These are phyloP conservation scores for Antheraea mylitta DNA, from an alignment of 1,140 invertebrate species.

Conservation along the genomic window DNA sequence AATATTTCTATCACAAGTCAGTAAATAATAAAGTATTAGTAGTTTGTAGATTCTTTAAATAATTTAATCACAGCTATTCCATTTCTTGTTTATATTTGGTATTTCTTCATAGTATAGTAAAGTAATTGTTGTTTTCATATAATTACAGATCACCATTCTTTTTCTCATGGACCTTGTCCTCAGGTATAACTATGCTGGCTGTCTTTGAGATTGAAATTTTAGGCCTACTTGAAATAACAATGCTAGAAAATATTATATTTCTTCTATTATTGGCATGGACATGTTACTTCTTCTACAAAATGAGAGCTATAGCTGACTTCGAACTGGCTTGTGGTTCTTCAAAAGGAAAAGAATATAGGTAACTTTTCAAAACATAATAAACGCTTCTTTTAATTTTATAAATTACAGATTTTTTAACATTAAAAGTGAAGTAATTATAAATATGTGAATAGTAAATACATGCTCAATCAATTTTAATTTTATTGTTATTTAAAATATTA, in stretches of 20 bases:
- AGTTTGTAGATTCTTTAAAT: too few species aligned
- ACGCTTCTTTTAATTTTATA: neutral
- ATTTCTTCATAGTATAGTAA: neutral
- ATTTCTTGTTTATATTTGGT: too few species aligned
- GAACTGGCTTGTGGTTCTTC: slow-evolving; percentile 51
- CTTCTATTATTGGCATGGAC: slow-evolving; percentile 79
- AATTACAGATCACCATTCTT: slow-evolving; percentile 82
- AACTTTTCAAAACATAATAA: slow-evolving; percentile 15
- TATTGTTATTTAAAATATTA: too few species aligned
- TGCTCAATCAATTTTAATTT: too few species aligned
- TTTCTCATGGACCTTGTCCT: slow-evolving; percentile 83
- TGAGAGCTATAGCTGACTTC: slow-evolving; percentile 76
- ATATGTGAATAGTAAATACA: too few species aligned
- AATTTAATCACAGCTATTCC: too few species aligned
- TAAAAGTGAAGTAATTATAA: too few species aligned
- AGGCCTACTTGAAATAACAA: slow-evolving; percentile 82
- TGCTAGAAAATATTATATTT: slow-evolving; percentile 83
- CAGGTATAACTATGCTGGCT: slow-evolving; percentile 81
- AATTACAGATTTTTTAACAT: too few species aligned
- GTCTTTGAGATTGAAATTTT: slow-evolving; percentile 84
- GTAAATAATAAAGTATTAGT: too few species aligned
- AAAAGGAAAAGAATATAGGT: slow-evolving; percentile 68
- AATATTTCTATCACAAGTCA: too few species aligned
- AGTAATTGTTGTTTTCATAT: neutral
- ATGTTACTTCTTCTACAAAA: slow-evolving; percentile 80